Base-by-base conservation (phyloP, 30 jellyfish, hydroid and myxozoan species). In the Hydractinia symbiolongicarpus region DNA sequence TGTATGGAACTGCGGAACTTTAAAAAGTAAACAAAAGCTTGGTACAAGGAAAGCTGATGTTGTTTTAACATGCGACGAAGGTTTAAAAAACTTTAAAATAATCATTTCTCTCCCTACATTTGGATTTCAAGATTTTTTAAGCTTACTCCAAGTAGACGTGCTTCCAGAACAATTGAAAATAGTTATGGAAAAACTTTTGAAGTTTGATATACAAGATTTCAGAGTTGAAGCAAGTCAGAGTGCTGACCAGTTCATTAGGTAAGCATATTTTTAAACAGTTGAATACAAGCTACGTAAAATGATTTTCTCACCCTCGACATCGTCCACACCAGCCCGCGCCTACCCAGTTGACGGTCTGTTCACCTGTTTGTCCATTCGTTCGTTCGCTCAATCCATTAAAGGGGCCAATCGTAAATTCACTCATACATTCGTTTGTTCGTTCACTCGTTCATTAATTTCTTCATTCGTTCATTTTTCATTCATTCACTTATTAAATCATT, bases 151-250 rank as follows among this genome's bases (percentile, higher is more conserved):
- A n/a, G 66, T 74, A 50, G 83, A 74, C 15, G 7, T 50, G 7
- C 61, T 74, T 74, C 83, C 83, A 8, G 51, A 53, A 13, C 69
- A 74, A 50, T 74, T 74, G 68, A 74, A 74, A 67, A 74, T 7
- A 30, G 11, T 44, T 8, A 74, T 58, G 49, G 66, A 50, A 7
- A 30, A 74, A 74, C 58, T 74, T 10, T 1, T 50, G 21, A 56
- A 49, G 51, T 74, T 74, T 50, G 83, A 74, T 8, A 74, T 74
- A 50, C 61, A 56, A 74, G 61, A 19, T 50, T 74, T 74, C 51
- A 55, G 83, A 74, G 66, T 74, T 74, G 83, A 74, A 74, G 83
- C 14, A 74, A 74, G 83, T 74, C 73, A 74, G 54, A 56, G 54
- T 5, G 69, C 4, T 15, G 68, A 17, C 16, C 60, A 72, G 50